Conservation (phyloP, 92 coral and sea anemone genomes). For the Palythoa caribaeorum region DNA sequence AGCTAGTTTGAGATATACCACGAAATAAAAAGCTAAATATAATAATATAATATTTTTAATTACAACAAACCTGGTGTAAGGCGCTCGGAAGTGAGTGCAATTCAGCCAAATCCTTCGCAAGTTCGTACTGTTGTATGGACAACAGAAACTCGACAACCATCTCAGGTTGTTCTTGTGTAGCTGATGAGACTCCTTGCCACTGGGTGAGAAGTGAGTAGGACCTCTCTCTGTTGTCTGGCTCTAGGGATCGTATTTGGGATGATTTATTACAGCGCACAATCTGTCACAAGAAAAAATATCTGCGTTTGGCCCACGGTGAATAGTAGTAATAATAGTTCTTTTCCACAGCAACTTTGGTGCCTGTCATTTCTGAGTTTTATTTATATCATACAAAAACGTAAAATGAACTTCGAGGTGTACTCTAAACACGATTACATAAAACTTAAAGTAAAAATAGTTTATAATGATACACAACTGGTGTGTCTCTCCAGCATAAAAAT, state of each 20-base stretch:
- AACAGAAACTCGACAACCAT: constrained; percentile 81
- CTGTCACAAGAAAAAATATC: constrained; percentile 22
- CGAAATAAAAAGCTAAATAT: too few relatives aligned
- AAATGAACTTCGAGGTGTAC: too few relatives aligned
- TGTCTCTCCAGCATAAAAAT: too few relatives aligned
- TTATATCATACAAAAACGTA: not conserved
- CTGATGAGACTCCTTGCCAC: constrained; percentile 92
- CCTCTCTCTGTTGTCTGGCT: constrained; percentile 13
- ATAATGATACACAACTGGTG: too few relatives aligned
- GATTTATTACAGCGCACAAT: constrained; percentile 79
- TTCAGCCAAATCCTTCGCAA: constrained; percentile 93
- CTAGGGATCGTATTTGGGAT: constrained; percentile 53
- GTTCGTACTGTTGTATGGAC: constrained; percentile 87
- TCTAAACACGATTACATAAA: too few relatives aligned
- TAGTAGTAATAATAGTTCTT: too few relatives aligned
- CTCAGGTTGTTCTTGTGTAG: constrained; percentile 75
- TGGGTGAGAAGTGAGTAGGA: constrained; percentile 62
- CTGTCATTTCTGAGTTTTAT: not conserved
- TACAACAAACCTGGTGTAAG: constrained; percentile 70
- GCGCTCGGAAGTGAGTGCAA: constrained; percentile 73
- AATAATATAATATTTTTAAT: not conserved
- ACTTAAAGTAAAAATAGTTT: too few relatives aligned
- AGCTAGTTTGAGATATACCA: too few relatives aligned
- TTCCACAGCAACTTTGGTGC: not conserved
- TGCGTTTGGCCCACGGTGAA: too few relatives aligned